Conservation (phyloP, 2,797 vertebrate species). For the Sebastes variabilis region DNA sequence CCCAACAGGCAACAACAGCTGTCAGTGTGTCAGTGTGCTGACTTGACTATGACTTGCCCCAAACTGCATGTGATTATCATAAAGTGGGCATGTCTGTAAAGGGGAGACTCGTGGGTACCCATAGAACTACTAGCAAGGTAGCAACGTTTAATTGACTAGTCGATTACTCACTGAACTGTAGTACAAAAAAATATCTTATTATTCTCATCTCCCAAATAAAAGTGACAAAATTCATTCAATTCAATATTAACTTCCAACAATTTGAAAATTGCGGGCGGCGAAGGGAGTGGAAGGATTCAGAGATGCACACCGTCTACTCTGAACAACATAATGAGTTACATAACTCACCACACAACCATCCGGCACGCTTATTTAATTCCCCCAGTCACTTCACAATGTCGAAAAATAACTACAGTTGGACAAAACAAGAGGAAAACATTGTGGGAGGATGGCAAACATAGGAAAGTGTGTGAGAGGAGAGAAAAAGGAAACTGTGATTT, state of each 20-base stretch:
- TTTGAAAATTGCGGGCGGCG: background rate
- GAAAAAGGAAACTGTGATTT: conserved; percentile 32
- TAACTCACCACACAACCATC: conserved; percentile 25
- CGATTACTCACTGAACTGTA: background rate
- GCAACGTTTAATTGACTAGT: background rate
- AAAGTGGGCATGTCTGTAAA: too few species aligned
- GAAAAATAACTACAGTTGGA: conserved; percentile 34
- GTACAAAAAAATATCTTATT: background rate
- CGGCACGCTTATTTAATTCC: conserved; percentile 2
- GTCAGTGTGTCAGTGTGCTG: too few species aligned
- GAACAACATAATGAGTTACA: background rate
- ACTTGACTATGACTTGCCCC: too few species aligned
- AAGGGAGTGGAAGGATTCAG: background rate
- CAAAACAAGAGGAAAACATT: conserved; percentile 29
- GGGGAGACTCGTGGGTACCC: too few species aligned
- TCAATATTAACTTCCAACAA: background rate
- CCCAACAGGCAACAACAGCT: too few species aligned
- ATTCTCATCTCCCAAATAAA: background rate
- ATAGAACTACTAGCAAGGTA: too few species aligned
- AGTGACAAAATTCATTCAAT: background rate
- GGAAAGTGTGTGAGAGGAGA: conserved; percentile 25
- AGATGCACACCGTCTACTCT: background rate
- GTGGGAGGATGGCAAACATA: conserved; percentile 45
- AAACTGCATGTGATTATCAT: too few species aligned
- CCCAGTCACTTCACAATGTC: conserved; percentile 20